Percentiles rank a stretch among this genome's conserved stretches.
phyloP scores from a whole-genome alignment of 1,140 invertebrate species.

The Heterodera schachtii region DNA sequence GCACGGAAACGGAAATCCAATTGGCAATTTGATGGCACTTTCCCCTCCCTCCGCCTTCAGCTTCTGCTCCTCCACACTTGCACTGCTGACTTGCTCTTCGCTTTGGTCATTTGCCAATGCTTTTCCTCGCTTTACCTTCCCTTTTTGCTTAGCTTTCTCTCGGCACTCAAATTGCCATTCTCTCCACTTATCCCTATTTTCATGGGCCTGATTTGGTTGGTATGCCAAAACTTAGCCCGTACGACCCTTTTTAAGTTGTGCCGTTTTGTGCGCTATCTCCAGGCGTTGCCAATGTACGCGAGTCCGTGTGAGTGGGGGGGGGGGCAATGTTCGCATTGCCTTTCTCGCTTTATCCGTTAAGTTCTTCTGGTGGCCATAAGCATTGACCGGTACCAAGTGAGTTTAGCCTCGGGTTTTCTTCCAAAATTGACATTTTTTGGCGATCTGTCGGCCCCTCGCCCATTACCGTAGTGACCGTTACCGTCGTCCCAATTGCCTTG shows the following conservation, averaged over 20 bases:
- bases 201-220: slow-evolving; percentile 50
- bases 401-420: slow-evolving; percentile 1
- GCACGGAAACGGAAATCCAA: slow-evolving; percentile 30
- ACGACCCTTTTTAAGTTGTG: slow-evolving; percentile 52
- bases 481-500: slow-evolving; percentile 57
- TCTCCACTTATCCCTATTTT: slow-evolving; percentile 58
- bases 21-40: not conserved
- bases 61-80: slow-evolving; percentile 66
- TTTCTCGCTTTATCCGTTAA: not conserved
- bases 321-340: slow-evolving; percentile 48
- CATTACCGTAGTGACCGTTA: slow-evolving; percentile 60
- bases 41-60: slow-evolving; percentile 38
- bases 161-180: slow-evolving; percentile 66
- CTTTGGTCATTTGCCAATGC: slow-evolving; percentile 32
- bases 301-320: slow-evolving; percentile 44
- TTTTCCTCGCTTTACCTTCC: not conserved
- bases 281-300: slow-evolving; percentile 63
- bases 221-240: no score
- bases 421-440: slow-evolving; percentile 39
- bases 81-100: slow-evolving; percentile 68
- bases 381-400: slow-evolving; percentile 59
- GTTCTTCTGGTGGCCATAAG: slow-evolving; percentile 57
- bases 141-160: slow-evolving; percentile 63
- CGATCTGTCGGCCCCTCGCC: slow-evolving; percentile 58
- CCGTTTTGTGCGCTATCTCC: slow-evolving; percentile 65